Evolutionary conservation across 2,113 vertebrate genomes (phyloP), one percentile per base, ranked within the genome.

Genomic region (Crotalus tigris): DNA sequence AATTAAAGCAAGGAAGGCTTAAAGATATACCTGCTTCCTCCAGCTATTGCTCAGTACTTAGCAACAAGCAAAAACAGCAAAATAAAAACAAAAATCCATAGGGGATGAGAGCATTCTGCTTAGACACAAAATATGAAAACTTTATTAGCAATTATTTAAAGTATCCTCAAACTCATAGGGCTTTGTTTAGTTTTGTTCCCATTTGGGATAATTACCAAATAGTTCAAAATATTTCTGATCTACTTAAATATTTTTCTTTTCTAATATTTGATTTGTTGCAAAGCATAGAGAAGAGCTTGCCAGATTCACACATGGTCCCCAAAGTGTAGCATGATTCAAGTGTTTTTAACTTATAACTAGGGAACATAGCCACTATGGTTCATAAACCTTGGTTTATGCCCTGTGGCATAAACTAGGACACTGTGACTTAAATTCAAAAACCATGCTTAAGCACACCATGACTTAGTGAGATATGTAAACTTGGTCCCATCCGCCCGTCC

Each of bases 1-100:
- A 96, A 96, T 95, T 89, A 96, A 94, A 95, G 93, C 92, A 94
- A 96, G 92, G 88, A 94, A 94, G 94, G 64, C 91, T 95, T 2
- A 69, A 86, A 17, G 39, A 13, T 85, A 55, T 58, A 61, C 91
- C 91, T 93, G n/a, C 81, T 61, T 92, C 57, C 92, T 93, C 92
- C 94, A 86, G 94, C 91, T 21, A 15, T 51, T 8, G 85, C 91
- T 93, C 90, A 55, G 21, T 64, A 64, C 54, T 59, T 94, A 58
- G 85, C 94, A 94, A 94, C 17, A 94, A 92, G 17, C 8, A 55
- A 23, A 55, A 75, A 3, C 33, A 44, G 1, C 23, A 39, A 21
- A 55, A 49, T 44, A 46, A 5, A 33, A 13, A 55, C 95, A 93
- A 24, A 87, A 85, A 95, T 23, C 21, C 89, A 87, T 1, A 15